phyloP scores from a whole-genome alignment of 2,888 invertebrate species.

The Atherix ibis region DNA sequence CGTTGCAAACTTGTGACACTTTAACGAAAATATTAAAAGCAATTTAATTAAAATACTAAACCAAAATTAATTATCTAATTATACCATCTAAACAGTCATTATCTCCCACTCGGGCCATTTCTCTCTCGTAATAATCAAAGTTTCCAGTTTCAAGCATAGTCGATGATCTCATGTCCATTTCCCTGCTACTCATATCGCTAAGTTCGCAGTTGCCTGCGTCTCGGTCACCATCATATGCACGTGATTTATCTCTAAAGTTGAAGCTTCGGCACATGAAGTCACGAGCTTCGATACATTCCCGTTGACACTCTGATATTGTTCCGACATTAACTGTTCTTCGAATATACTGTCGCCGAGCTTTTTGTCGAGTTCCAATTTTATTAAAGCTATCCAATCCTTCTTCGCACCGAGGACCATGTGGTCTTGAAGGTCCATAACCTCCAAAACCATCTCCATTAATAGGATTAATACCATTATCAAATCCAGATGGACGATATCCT shows the following conservation, averaged over 20 bases:
- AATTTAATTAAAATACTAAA: too few species aligned
- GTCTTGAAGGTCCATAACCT: slow-evolving; percentile 28
- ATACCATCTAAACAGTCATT: slow-evolving; percentile 75
- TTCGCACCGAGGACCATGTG: slow-evolving; percentile 48
- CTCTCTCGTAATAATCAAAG: slow-evolving; percentile 73
- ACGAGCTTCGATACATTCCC: slow-evolving; percentile 65
- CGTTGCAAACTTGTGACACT: slow-evolving; percentile 84
- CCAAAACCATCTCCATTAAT: slow-evolving; percentile 25
- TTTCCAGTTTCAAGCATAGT: slow-evolving; percentile 71
- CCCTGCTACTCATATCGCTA: slow-evolving; percentile 71
- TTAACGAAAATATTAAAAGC: slow-evolving; percentile 8
- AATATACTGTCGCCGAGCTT: slow-evolving; percentile 64
- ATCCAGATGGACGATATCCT: slow-evolving; percentile 24
- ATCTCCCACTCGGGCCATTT: slow-evolving; percentile 52
- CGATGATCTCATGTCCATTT: slow-evolving; percentile 71
- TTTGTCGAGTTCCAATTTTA: slow-evolving; percentile 61
- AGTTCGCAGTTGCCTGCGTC: slow-evolving; percentile 61
- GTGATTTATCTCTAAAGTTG: slow-evolving; percentile 52
- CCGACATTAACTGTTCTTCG: slow-evolving; percentile 56
- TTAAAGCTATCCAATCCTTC: slow-evolving; percentile 68
- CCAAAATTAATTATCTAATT: too few species aligned
- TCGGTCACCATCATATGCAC: slow-evolving; percentile 46
- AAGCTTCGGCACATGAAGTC: slow-evolving; percentile 78
- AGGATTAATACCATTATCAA: slow-evolving; percentile 29
- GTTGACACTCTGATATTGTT: slow-evolving; percentile 63